Conservation (phyloP, 2,797 vertebrate species). For the Chelmon rostratus region DNA sequence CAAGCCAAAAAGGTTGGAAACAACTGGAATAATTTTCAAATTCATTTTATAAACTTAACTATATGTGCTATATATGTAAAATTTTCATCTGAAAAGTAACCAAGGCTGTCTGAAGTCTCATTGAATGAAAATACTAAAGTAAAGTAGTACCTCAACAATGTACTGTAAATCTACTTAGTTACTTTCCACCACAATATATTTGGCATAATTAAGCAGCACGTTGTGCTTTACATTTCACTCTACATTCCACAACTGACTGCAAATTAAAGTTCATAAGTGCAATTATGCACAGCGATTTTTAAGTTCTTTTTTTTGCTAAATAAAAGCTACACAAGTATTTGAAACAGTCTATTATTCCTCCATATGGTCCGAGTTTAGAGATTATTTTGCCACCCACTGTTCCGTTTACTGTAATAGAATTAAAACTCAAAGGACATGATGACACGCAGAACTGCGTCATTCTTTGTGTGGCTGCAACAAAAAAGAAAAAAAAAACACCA, state of each 20-base stretch:
- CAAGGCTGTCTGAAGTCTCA: neutral
- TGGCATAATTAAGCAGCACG: neutral
- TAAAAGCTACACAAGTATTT: constrained; percentile 13
- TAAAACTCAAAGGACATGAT: constrained; percentile 61
- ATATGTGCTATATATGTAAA: too few species aligned
- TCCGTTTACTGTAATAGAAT: constrained; percentile 57
- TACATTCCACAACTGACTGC: neutral
- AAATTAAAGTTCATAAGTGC: neutral
- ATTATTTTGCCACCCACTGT: constrained; percentile 36
- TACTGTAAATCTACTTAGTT: neutral
- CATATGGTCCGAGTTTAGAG: constrained; percentile 39
- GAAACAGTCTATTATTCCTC: constrained; percentile 18
- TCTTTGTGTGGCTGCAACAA: constrained; percentile 63
- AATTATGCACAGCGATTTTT: neutral
- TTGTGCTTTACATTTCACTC: neutral
- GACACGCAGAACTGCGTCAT: constrained; percentile 57
- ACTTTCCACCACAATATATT: neutral
- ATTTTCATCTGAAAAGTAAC: too few species aligned
- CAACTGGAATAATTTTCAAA: too few species aligned
- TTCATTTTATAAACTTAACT: neutral
- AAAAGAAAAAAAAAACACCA: constrained; percentile 41
- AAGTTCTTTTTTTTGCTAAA: constrained; percentile 6
- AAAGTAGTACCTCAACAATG: neutral
- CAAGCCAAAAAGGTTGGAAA: neutral
- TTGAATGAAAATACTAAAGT: neutral